Base-by-base conservation (phyloP, 2,888 invertebrate species). In the Mylabris sibirica region DNA sequence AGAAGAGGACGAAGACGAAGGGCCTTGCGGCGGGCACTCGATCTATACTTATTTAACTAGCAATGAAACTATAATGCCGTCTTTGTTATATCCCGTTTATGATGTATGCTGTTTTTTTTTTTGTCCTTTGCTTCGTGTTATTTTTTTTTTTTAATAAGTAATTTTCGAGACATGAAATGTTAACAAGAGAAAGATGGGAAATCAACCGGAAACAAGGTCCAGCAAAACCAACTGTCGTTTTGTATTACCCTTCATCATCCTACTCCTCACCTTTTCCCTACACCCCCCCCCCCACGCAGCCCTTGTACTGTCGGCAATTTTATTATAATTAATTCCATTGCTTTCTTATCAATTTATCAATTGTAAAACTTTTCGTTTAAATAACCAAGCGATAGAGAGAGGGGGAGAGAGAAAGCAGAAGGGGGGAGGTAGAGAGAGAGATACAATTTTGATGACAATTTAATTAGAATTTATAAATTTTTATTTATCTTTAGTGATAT, bases 191-290 rank as follows among this genome's bases (percentile, higher is more conserved):
- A 68, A 71, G 72, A 71, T 68, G 66, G 53, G 70, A 73, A 35
- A 64, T 65, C 72, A 74, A 72, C 74, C 76, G 76, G 76, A 76
- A 76, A 76, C 74, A 72, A 74, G 76, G 72, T 72, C 76, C 75
- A 72, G 68, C 74, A 69, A 73, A 76, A 75, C 73, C 49, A 59
- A 30, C 26, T 38, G 62, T 24, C 67, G 64, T 70, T 64, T 67
- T n/a, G n/a, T n/a, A n/a, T n/a, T n/a, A n/a, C n/a, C n/a, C n/a
- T n/a, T n/a, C n/a, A n/a, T n/a, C n/a, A n/a, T n/a, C n/a, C n/a
- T n/a, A n/a, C n/a, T n/a, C n/a, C n/a, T n/a, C n/a, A n/a, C n/a
- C n/a, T n/a, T n/a, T n/a, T n/a, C n/a, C n/a, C n/a, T n/a, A n/a
- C 64, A 41, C 30, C 8, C 11, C 38, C 38, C 12, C 14, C 38